These are phyloP conservation scores for Hypomecis punctinalis DNA, from an alignment of 2,888 invertebrate species.

Conservation along the genomic window DNA sequence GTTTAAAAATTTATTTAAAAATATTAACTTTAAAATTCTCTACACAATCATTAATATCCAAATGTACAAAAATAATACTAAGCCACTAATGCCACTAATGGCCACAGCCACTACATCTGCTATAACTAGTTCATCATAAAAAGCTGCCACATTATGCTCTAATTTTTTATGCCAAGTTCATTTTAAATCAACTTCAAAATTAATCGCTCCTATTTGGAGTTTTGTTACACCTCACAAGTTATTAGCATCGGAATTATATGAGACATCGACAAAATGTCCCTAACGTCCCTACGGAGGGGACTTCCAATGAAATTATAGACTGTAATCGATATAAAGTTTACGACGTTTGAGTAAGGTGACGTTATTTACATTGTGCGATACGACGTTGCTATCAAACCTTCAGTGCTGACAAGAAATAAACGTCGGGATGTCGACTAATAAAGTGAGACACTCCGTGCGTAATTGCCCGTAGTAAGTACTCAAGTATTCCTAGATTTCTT, in stretches of 20 bases:
- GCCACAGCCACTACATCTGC: too few relatives aligned
- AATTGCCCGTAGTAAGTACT: too few relatives aligned
- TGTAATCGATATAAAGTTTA: slow-evolving; percentile 74
- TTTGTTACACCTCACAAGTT: slow-evolving; percentile 5
- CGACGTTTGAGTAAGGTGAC: slow-evolving; percentile 58
- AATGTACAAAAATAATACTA: too few relatives aligned
- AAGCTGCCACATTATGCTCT: background rate
- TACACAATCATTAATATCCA: too few relatives aligned
- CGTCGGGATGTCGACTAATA: too few relatives aligned
- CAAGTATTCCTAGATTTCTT: too few relatives aligned
- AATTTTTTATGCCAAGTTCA: too few relatives aligned
- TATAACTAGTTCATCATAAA: too few relatives aligned
- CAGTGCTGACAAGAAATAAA: background rate
- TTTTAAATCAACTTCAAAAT: background rate
- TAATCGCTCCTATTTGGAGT: background rate
- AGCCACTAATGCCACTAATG: too few relatives aligned
- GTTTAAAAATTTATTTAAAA: too few relatives aligned
- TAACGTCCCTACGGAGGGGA: slow-evolving; percentile 45
- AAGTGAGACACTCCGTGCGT: too few relatives aligned
- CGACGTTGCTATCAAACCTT: background rate
- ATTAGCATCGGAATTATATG: slow-evolving; percentile 18
- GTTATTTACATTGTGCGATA: slow-evolving; percentile 50
- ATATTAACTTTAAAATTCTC: too few relatives aligned
- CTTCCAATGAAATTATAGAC: slow-evolving; percentile 68
- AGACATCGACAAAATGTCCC: slow-evolving; percentile 26